Evolutionary conservation across 92 coral and sea anemone genomes (phyloP).

Genomic region (Metridium senile): DNA sequence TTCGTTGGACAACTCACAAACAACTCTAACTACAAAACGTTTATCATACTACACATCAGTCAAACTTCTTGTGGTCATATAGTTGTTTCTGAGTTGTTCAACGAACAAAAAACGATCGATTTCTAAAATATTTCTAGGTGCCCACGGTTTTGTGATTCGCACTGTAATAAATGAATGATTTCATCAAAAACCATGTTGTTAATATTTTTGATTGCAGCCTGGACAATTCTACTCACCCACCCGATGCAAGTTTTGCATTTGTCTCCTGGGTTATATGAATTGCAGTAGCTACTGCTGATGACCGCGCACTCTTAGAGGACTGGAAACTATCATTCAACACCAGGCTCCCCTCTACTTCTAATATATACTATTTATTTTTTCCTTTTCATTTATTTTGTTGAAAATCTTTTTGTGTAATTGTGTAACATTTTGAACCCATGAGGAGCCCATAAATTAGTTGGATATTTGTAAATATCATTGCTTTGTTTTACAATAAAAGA

Average conservation of each 20-base stretch:
- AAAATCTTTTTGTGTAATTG: neutral
- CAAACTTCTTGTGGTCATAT: no score
- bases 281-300: slow-evolving; percentile 24
- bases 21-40: no score
- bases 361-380: neutral
- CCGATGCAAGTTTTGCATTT: slow-evolving; percentile 35
- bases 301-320: slow-evolving; percentile 3
- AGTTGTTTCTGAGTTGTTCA: no score
- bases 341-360: neutral
- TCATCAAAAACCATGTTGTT: no score
- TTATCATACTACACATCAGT: no score
- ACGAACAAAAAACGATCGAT: no score
- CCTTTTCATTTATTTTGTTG: no score
- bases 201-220: slow-evolving; percentile 21
- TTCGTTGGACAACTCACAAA: no score
- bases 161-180: no score
- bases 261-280: slow-evolving; percentile 39
- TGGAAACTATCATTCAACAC: neutral
- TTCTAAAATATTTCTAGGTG: no score
- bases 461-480: neutral
- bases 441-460: neutral
- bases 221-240: slow-evolving; percentile 2
- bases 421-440: neutral
- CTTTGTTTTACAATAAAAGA: neutral
- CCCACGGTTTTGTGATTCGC: no score